Conservation (phyloP, 2,888 invertebrate genomes). For the Cephonodes hylas region DNA sequence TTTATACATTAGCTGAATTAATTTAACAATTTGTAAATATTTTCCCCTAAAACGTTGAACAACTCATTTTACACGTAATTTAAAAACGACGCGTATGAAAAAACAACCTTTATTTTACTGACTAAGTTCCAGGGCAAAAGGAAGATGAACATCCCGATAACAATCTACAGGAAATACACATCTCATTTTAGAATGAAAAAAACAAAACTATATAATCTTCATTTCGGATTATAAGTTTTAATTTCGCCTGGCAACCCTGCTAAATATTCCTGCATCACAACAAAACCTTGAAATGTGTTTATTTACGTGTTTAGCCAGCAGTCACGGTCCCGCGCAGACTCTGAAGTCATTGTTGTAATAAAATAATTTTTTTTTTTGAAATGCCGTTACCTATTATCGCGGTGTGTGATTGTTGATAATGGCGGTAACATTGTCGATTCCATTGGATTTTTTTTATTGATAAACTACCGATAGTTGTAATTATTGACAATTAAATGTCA, state of each 20-base stretch:
- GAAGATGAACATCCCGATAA: too few species aligned
- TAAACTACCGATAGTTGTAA: too few species aligned
- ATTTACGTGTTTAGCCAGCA: conserved; percentile 6
- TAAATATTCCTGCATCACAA: neutral
- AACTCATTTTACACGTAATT: neutral
- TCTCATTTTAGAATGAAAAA: too few species aligned
- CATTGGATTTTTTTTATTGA: too few species aligned
- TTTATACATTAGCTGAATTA: neutral
- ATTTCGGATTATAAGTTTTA: neutral
- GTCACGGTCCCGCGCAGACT: neutral
- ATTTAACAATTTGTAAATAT: neutral
- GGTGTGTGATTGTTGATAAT: neutral
- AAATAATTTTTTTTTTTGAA: neutral
- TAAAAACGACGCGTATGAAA: too few species aligned
- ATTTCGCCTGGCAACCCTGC: neutral
- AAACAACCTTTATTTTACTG: too few species aligned
- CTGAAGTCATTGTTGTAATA: neutral
- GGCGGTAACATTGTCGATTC: too few species aligned
- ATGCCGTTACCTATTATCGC: neutral
- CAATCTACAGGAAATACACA: too few species aligned
- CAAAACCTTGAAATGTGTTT: conserved; percentile 6
- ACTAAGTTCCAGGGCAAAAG: too few species aligned
- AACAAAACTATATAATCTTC: too few species aligned
- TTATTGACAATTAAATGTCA: too few species aligned
- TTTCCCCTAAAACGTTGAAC: neutral